Evolutionary conservation across 1,140 invertebrate species (phyloP), one percentile per base, ranked within the genome.

Genomic region (Ganaspis sp.): DNA sequence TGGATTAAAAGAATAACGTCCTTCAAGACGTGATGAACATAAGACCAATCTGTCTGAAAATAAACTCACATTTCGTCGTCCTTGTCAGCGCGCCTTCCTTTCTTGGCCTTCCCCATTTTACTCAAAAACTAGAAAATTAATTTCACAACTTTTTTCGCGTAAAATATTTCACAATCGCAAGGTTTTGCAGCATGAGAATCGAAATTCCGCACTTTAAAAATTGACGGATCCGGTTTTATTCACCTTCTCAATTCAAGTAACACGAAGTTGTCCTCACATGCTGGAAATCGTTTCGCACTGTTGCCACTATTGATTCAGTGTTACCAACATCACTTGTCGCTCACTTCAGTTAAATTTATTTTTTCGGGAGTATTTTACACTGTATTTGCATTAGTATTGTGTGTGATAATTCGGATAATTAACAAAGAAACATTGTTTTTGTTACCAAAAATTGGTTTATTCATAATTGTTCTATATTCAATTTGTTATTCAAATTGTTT

Each of bases 61-160:
- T 82, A 83, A 81, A 91, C 92, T 92, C 90, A 94, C 94, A 93
- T 92, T 79, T 94, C 93, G 53, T 94, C 93, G 64, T 92, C 93
- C 81, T 93, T 93, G 82, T 90, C 92, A 83, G 92, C 91, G 88
- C 94, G 94, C 86, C 94, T 94, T 78, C 92, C 93, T 87, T 94
- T 95, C 92, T 94, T 95, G 78, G 93, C 92, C 90, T 95, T 95
- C 80, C 93, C 94, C 94, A 95, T 95, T 82, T 85, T 91, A 26
- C n/a, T 12, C 11, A 0, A 3, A 37, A 5, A 69, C 29, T n/a
- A n/a, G n/a, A n/a, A n/a, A 42, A 21, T 45, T 70, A 17, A 29
- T 34, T 49, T 72, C 69, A 80, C 81, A 78, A 83, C 75, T 78
- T 79, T 79, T 76, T 77, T 74, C 73, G 79, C 53, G 71, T 49